Percentiles rank a stretch among this genome's conserved stretches.
Conservation (phyloP, 23 tunicate genomes). For the Botrylloides violaceus region DNA sequence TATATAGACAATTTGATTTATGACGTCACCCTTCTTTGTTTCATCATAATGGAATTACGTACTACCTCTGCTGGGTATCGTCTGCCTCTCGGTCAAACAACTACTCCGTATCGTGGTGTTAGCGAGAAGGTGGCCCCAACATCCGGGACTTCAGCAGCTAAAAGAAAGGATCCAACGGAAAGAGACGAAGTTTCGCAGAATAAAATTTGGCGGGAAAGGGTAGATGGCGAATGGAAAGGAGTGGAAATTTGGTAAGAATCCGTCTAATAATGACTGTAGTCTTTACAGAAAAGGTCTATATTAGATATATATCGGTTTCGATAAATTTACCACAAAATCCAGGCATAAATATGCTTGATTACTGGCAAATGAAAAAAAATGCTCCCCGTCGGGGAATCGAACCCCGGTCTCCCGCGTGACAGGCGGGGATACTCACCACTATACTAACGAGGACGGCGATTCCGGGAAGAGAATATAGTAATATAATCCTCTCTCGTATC, state of each 20-base stretch:
- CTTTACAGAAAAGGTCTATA: too few species aligned
- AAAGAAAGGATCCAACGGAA: slow-evolving; percentile 29
- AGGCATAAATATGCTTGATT: too few species aligned
- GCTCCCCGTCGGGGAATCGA: too few species aligned
- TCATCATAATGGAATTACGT: slow-evolving; percentile 37
- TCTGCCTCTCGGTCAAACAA: slow-evolving; percentile 56
- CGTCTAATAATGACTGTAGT: too few species aligned
- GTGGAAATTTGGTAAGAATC: slow-evolving; percentile 63
- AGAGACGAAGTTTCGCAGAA: slow-evolving; percentile 56
- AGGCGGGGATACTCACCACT: too few species aligned
- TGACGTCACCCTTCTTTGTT: slow-evolving; percentile 3
- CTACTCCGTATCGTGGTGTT: slow-evolving; percentile 46
- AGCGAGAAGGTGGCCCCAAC: slow-evolving; percentile 31
- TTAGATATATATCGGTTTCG: too few species aligned
- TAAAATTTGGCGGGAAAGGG: slow-evolving; percentile 77
- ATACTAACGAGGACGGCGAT: too few species aligned
- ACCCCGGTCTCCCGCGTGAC: too few species aligned
- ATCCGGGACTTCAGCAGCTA: slow-evolving; percentile 2
- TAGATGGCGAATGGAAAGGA: slow-evolving; percentile 78
- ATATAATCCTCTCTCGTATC: too few species aligned
- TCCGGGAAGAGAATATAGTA: too few species aligned
- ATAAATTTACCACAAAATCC: too few species aligned
- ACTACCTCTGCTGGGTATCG: slow-evolving; percentile 92
- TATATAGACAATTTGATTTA: neutral
- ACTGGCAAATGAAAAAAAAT: too few species aligned